phyloP scores from a whole-genome alignment of 2,113 vertebrate genomes.

The Bubo blakistoni region DNA sequence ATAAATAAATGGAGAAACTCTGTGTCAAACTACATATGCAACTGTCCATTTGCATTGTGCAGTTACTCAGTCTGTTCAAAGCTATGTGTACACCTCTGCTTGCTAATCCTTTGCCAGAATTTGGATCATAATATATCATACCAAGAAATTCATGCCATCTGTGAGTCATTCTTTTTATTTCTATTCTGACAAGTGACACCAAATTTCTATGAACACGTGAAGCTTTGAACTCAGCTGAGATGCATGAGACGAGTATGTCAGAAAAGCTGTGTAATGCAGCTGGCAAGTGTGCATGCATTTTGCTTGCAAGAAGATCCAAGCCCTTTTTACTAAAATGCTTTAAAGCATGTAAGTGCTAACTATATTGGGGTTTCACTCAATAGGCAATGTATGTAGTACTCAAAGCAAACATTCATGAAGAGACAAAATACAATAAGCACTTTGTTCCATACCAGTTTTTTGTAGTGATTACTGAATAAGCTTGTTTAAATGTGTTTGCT shows the following conservation, averaged over 20 bases:
- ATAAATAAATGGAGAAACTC: background rate
- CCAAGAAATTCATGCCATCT: background rate
- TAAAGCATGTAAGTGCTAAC: background rate
- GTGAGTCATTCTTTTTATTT: background rate
- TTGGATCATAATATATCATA: background rate
- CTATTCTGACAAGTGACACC: background rate
- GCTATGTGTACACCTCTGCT: background rate
- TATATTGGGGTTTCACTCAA: background rate
- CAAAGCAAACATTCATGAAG: background rate
- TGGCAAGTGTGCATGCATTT: background rate
- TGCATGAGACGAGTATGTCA: background rate
- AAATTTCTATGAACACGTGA: background rate
- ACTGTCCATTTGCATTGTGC: background rate
- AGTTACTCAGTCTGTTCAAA: background rate
- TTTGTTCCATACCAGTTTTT: background rate
- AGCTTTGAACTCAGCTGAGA: background rate
- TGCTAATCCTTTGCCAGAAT: background rate
- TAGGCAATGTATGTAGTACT: background rate
- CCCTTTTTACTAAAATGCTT: background rate
- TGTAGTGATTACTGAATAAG: background rate
- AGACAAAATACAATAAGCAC: background rate
- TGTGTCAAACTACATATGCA: background rate
- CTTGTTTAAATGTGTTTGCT: background rate
- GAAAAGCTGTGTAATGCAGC: background rate
- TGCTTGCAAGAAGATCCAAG: background rate